A percentile compares a stretch with the other conserved stretches of the same genome.
phyloP scores from a whole-genome alignment of 2,888 invertebrate species.

The Agonopterix alstromeriana region DNA sequence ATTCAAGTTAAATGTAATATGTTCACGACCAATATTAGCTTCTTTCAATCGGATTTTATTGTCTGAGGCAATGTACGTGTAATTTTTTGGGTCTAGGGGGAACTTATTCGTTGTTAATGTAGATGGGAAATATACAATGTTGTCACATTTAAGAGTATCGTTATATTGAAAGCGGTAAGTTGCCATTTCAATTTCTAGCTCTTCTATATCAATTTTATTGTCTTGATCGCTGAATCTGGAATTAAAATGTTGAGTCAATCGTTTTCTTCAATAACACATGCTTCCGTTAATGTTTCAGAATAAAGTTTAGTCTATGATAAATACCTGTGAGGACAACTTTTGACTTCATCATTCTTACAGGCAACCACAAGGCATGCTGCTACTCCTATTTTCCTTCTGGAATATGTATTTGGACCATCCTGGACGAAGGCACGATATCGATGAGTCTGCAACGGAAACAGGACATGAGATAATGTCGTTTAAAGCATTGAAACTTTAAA shows the following conservation, averaged over 20 bases:
- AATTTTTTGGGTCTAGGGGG: slow-evolving; percentile 54
- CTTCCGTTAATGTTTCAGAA: too few species aligned
- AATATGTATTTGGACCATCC: slow-evolving; percentile 62
- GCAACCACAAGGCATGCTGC: slow-evolving; percentile 50
- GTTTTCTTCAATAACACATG: too few species aligned
- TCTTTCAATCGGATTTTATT: slow-evolving; percentile 2
- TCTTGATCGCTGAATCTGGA: slow-evolving; percentile 59
- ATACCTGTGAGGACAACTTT: slow-evolving; percentile 61
- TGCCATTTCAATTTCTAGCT: slow-evolving; percentile 59
- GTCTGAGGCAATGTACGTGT: slow-evolving; percentile 27
- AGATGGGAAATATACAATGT: slow-evolving; percentile 65
- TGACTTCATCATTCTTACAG: slow-evolving; percentile 47
- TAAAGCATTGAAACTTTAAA: too few species aligned
- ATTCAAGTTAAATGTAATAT: slow-evolving; percentile 36
- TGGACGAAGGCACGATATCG: slow-evolving; percentile 64
- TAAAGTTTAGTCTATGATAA: not conserved
- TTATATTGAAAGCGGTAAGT: slow-evolving; percentile 49
- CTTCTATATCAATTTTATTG: slow-evolving; percentile 51
- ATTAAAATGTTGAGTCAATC: slow-evolving; percentile 9
- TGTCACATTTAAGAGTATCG: slow-evolving; percentile 41
- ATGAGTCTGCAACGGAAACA: slow-evolving; percentile 30
- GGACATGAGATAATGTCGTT: not conserved
- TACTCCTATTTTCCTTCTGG: slow-evolving; percentile 38
- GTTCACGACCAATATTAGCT: slow-evolving; percentile 16
- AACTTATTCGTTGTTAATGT: slow-evolving; percentile 65